Conservation (phyloP, 2,113 vertebrate genomes). For the Protobothrops flavoviridis region DNA sequence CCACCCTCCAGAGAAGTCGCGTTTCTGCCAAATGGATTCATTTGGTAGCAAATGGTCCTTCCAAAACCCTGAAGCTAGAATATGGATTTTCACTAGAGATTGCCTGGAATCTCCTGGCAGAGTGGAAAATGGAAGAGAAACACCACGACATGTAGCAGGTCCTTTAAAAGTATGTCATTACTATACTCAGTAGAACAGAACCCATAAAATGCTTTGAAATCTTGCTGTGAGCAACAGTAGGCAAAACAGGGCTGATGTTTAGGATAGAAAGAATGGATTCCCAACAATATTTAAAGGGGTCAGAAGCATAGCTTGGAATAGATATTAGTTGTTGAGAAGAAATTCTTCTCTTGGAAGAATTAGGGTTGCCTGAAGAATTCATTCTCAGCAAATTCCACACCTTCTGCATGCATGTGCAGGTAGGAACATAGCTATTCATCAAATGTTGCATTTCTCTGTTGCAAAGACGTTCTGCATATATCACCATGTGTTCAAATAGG, state of each 20-base stretch:
- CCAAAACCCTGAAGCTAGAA: background rate
- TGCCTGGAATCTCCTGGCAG: background rate
- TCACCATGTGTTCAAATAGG: background rate
- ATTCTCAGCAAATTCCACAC: background rate
- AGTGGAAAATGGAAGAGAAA: background rate
- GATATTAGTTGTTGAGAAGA: background rate
- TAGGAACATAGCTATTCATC: background rate
- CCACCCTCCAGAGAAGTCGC: background rate
- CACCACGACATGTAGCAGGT: background rate
- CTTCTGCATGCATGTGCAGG: background rate
- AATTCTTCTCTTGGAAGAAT: background rate
- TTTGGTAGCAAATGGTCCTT: background rate
- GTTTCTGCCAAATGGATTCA: background rate
- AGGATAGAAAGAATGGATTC: background rate
- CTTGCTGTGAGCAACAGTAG: background rate
- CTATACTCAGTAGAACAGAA: background rate
- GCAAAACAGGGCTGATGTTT: background rate
- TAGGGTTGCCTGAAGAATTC: background rate
- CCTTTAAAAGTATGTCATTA: background rate
- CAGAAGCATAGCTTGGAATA: background rate
- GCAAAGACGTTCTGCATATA: background rate
- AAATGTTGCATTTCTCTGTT: background rate
- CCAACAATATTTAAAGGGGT: background rate
- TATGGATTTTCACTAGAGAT: background rate
- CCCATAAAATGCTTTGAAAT: background rate